These are phyloP conservation scores for Pasiphila rectangulata DNA, from an alignment of 2,888 invertebrate species.

Conservation along the genomic window DNA sequence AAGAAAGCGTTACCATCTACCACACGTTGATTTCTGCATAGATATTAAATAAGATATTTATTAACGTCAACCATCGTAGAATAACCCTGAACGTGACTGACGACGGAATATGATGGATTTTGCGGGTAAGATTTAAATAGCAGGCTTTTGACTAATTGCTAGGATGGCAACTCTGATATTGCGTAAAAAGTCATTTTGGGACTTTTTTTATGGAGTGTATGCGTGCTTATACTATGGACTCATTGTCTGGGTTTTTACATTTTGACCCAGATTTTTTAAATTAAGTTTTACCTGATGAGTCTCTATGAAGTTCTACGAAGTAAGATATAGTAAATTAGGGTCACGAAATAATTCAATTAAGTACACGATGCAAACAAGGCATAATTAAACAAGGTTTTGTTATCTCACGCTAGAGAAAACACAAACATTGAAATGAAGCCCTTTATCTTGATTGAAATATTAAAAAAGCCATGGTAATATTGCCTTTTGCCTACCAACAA, in stretches of 20 bases:
- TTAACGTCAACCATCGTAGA: too few species aligned
- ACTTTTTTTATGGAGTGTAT: too few species aligned
- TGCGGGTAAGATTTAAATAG: too few species aligned
- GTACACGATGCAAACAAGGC: not conserved
- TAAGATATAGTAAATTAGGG: slow-evolving; percentile 3
- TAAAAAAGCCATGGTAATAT: slow-evolving; percentile 54
- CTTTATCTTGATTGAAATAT: slow-evolving; percentile 55
- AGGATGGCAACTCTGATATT: too few species aligned
- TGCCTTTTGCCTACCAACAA: slow-evolving; percentile 53
- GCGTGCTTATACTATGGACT: too few species aligned
- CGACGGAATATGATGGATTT: not conserved
- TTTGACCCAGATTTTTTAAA: too few species aligned
- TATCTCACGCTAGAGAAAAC: slow-evolving; percentile 13
- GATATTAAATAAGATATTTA: slow-evolving; percentile 23
- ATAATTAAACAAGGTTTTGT: slow-evolving; percentile 6
- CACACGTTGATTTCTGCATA: slow-evolving; percentile 30
- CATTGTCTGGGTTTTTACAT: too few species aligned
- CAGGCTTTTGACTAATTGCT: too few species aligned
- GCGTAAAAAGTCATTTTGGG: too few species aligned
- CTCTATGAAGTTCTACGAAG: not conserved
- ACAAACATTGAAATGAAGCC: slow-evolving; percentile 13
- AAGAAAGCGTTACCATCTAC: slow-evolving; percentile 56
- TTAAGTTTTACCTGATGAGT: too few species aligned
- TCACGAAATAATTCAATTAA: slow-evolving; percentile 15
- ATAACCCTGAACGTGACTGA: slow-evolving; percentile 7